phyloP scores from a whole-genome alignment of 1,140 invertebrate species.

The Lutraria rhynchaena region DNA sequence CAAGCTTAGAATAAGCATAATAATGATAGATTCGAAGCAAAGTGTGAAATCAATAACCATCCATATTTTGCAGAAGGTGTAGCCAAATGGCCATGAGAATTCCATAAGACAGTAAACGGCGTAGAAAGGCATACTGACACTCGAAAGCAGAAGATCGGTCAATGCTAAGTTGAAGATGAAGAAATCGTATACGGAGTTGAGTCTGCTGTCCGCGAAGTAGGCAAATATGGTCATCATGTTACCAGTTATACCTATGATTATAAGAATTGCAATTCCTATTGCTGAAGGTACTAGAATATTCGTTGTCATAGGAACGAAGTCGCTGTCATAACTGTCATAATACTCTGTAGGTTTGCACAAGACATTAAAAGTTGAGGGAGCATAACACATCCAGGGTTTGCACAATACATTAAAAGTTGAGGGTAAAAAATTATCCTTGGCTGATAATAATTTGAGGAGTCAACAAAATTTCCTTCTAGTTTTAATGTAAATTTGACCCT shows the following conservation, averaged over 20 bases:
- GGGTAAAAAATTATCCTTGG: too few species aligned
- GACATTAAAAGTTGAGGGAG: too few species aligned
- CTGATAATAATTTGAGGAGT: too few species aligned
- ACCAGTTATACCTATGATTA: conserved; percentile 64
- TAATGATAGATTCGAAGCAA: conserved; percentile 66
- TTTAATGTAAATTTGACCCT: too few species aligned
- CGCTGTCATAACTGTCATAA: background rate
- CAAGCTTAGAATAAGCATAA: conserved; percentile 69
- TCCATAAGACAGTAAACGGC: conserved; percentile 59
- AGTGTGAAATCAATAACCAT: conserved; percentile 68
- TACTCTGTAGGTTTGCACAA: too few species aligned
- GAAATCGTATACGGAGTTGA: conserved; percentile 71
- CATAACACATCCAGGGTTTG: too few species aligned
- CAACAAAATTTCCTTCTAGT: too few species aligned
- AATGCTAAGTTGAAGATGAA: conserved; percentile 76
- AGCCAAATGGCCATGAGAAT: conserved; percentile 68
- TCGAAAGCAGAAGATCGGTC: conserved; percentile 70
- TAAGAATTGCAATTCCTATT: conserved; percentile 50
- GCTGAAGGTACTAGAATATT: conserved; percentile 35
- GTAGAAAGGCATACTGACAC: conserved; percentile 71
- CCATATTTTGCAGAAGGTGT: conserved; percentile 70
- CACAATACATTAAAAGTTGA: too few species aligned
- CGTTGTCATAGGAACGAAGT: conserved; percentile 3
- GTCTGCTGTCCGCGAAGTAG: conserved; percentile 66
- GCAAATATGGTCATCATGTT: conserved; percentile 72